Evolutionary conservation across 1,140 invertebrate species (phyloP), one percentile per base, ranked within the genome.

Genomic region (Melanaphis sacchari): DNA sequence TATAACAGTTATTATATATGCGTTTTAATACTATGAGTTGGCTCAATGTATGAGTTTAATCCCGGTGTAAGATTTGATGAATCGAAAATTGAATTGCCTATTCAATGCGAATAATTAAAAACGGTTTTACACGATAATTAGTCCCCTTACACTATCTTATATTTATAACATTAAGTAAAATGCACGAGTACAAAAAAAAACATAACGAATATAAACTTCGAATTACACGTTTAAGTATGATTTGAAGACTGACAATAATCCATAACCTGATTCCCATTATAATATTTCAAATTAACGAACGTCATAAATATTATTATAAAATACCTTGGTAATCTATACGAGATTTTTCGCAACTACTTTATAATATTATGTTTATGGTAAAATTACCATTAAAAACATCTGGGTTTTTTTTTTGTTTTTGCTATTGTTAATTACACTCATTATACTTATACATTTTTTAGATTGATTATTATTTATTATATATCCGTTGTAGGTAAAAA

Each of bases 391-490:
- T n/a, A 76, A 76, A 18, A n/a, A 15, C 5, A 18, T 31, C 11
- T 66, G 6, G 0, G 7, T 54, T 54, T 22, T 22, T 4, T 11
- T 59, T 59, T 66, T 66, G 0, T 31, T 31, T 66, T 11, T 66
- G 3, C 31, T 66, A 0, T 59, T 7, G 24, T 24, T 9, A 66
- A n/a, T 18, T 76, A 76, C 5, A 76, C 15, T n/a, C 59, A n/a
- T n/a, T n/a, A 15, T 21, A n/a, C 15, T 18, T n/a, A n/a, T n/a
- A 76, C 59, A 5, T 76, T n/a, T 76, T n/a, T 7, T 4, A 76
- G 59, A 76, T 76, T 76, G n/a, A 76, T 76, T n/a, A n/a, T 76
- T 76, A 76, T 76, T 76, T n/a, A n/a, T 76, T 76, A 76, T 76
- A 18, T 76, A 0, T n/a, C n/a, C 1, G 31, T 2, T 5, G 15